Evolutionary conservation across 2,888 invertebrate genomes (phyloP), one percentile per base, ranked within the genome.

Genomic region (Pristionchus maxplancki): DNA sequence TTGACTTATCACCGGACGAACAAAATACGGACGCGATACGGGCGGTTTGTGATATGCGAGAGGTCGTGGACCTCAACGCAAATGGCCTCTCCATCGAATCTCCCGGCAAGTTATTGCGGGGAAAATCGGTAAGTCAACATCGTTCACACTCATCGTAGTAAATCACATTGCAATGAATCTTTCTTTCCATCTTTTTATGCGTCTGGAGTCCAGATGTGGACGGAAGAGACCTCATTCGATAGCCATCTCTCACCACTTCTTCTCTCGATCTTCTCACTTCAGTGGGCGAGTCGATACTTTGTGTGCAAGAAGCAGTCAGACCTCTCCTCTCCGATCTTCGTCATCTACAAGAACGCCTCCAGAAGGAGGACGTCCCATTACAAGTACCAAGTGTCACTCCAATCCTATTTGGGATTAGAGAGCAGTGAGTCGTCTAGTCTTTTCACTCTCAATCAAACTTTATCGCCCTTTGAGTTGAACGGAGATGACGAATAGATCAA

Each of bases 261-360:
- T n/a, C n/a, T 9, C 31, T 34, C 13, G 5, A 28, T 31, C 13
- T 62, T 62, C 40, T 83, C 8, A 1, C 40, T 40, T 83, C 81
- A 88, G 88, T 88, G 88, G 88, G 37, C 81, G 15, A 48, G 58
- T 40, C 88, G 81, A 6, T 88, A 81, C 40, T 78, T 88, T 40
- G 88, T 88, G 78, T 88, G 88, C 81, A 88, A 88, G 88, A 88
- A 88, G 81, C 81, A 48, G 62, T 78, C 53, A 6, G 88, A 88
- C 81, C 37, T 88, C 24, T 48, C 88, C 20, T 37, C 81, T 20
- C 88, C 88, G 4, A 37, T 88, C 78, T 81, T 88, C 34, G 24
- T 88, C 15, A 62, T 88, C 53, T 88, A 88, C 81, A 88, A 88
- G 40, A 88, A 88, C 88, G 78, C 88, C 31, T 78, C 78, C 2